Percentiles rank a stretch among this genome's conserved stretches.
Evolutionary conservation across 2,113 vertebrate species (phyloP).

Genomic region (Hepsetus odoe): DNA sequence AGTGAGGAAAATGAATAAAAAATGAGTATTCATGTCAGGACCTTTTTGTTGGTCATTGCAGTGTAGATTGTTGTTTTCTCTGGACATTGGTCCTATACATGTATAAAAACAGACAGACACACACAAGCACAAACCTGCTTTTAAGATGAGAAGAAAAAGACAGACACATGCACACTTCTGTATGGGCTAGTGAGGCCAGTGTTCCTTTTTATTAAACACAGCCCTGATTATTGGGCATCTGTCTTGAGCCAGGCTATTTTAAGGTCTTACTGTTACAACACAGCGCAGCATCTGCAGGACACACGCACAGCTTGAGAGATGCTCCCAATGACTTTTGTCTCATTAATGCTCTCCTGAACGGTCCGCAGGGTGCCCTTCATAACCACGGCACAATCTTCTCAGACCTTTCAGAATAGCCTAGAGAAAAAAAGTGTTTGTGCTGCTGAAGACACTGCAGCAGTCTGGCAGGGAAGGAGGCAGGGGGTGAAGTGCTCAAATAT

Average conservation of each 20-base stretch:
- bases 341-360: neutral
- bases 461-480: neutral
- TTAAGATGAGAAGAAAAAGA: neutral
- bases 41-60: too few relatives aligned
- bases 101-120: neutral
- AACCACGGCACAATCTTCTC: neutral
- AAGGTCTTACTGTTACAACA: neutral
- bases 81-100: too few relatives aligned
- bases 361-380: neutral
- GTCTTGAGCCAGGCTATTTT: neutral
- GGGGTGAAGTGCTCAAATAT: neutral
- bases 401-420: neutral
- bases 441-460: neutral
- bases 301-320: neutral
- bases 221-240: neutral
- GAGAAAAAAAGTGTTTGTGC: neutral
- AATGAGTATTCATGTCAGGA: too few relatives aligned
- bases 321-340: neutral
- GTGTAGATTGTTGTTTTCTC: too few relatives aligned
- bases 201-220: constrained; percentile 17
- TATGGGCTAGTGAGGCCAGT: neutral
- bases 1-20: too few relatives aligned
- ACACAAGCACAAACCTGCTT: neutral
- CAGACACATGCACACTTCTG: neutral
- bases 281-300: neutral